Conservation (phyloP, 92 coral and sea anemone species). For the Pocillopora grandis region DNA sequence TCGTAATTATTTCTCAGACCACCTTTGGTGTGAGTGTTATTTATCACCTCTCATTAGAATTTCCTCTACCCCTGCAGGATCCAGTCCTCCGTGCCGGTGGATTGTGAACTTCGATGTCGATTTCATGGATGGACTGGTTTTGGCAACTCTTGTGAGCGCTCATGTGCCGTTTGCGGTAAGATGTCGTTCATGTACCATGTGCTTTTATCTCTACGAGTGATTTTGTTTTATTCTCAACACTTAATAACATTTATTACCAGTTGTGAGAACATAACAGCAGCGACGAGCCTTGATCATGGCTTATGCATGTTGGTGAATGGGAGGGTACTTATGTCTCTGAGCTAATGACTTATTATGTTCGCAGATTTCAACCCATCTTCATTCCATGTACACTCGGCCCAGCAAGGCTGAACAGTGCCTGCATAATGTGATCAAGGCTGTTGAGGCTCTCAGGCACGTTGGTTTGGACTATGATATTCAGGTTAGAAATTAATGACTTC, state of each 20-base stretch:
- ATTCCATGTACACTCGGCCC: slow-evolving; percentile 89
- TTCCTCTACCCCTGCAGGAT: slow-evolving; percentile 34
- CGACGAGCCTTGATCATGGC: too few relatives aligned
- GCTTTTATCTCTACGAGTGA: too few relatives aligned
- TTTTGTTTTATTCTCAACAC: background rate
- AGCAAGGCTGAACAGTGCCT: slow-evolving; percentile 92
- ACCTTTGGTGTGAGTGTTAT: too few relatives aligned
- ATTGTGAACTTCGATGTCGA: slow-evolving; percentile 96
- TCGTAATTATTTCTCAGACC: too few relatives aligned
- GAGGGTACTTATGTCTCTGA: too few relatives aligned
- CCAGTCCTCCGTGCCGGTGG: slow-evolving; percentile 93
- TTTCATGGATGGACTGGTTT: slow-evolving; percentile 95
- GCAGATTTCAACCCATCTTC: slow-evolving; percentile 84
- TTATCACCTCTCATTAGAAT: too few relatives aligned
- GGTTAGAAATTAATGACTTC: slow-evolving; percentile 40
- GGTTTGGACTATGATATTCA: slow-evolving; percentile 93
- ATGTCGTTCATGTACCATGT: background rate
- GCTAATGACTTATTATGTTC: background rate
- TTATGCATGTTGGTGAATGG: too few relatives aligned
- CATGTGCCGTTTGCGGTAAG: slow-evolving; percentile 95
- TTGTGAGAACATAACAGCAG: too few relatives aligned
- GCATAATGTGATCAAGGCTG: slow-evolving; percentile 90
- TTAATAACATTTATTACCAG: background rate
- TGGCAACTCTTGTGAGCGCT: slow-evolving; percentile 88
- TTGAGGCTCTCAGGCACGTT: slow-evolving; percentile 84